Base-by-base conservation (phyloP, 1,140 invertebrate species). In the Trypoxylus dichotomus region DNA sequence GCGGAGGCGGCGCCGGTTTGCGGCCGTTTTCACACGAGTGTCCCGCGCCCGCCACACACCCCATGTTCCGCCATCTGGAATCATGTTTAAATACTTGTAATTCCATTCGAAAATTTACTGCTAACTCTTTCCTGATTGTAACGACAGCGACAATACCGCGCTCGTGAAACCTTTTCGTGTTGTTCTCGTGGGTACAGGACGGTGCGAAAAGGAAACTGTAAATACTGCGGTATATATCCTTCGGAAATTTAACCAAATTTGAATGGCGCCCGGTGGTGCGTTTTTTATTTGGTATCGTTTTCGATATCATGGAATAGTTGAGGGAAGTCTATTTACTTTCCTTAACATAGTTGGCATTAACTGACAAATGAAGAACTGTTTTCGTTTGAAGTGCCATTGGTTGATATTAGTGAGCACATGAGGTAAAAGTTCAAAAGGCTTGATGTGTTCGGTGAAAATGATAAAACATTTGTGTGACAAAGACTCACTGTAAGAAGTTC, bases 81-180 rank as follows among this genome's bases (percentile, higher is more conserved):
- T 24, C 72, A 74, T 74, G 32, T 74, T 74, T 74, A 74, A 74
- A 74, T 43, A 68, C 60, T 68, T 68, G 60, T 68, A 68, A 68
- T 68, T 25, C 72, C 41, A 74, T 74, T 74, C 72, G 72, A 74
- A 74, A 74, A 74, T 37, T 37, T 74, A 41, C 41, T 43, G 41
- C 72, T 41, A 74, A 74, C 37, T 74, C 72, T 74, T 74, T 74
- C 72, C 72, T 71, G 25, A 15, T 6, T 54, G 47, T 54, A 19
- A 19, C 47, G 15, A n/a, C 21, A 13, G 3, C 24, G 60, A 68
- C 60, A 29, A 68, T 68, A 68, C 60, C 60, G 24, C 60, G 27
- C 24, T 68, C 24, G 60, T 68, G 27, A 68, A 68, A 68, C 21
- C 27, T 24, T 68, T 24, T 27, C 60, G 24, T 24, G 19, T 68